Conservation (phyloP, 2,797 vertebrate species). For the Artibeus lituratus region DNA sequence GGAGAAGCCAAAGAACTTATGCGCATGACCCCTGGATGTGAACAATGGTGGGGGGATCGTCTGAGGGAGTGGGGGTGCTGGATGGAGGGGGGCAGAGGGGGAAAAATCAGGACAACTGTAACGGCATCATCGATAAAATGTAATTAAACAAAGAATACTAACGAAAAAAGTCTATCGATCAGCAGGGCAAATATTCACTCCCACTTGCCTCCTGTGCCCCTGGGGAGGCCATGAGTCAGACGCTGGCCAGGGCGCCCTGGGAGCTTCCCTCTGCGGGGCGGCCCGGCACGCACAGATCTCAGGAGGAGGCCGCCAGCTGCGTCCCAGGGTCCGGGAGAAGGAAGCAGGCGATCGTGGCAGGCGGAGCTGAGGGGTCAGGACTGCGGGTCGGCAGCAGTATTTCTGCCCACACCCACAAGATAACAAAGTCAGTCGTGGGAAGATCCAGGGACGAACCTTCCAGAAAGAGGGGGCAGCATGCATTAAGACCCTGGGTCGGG, state of each 20-base stretch:
- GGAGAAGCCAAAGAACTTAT: no score
- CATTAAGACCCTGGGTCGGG: neutral
- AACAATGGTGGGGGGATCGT: no score
- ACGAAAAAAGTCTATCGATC: neutral
- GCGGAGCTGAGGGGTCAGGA: no score
- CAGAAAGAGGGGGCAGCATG: rapidly evolving
- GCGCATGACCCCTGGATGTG: no score
- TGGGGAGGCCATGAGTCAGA: rapidly evolving
- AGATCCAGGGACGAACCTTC: neutral
- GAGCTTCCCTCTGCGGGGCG: no score
- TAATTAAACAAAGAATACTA: no score
- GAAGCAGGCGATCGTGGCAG: rapidly evolving
- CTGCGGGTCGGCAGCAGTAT: neutral
- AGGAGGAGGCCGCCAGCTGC: rapidly evolving
- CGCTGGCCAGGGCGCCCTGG: rapidly evolving
- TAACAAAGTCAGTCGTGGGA: neutral
- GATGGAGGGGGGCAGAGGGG: no score
- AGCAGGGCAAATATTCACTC: neutral
- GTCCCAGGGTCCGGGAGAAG: rapidly evolving
- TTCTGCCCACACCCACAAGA: neutral
- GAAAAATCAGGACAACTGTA: no score
- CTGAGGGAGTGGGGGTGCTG: no score
- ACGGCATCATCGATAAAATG: no score
- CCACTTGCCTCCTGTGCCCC: rapidly evolving
- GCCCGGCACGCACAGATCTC: rapidly evolving